Percentiles rank a stretch among this genome's conserved stretches.
Evolutionary conservation across 2,113 vertebrate species (phyloP).

Genomic region (Promerops cafer): DNA sequence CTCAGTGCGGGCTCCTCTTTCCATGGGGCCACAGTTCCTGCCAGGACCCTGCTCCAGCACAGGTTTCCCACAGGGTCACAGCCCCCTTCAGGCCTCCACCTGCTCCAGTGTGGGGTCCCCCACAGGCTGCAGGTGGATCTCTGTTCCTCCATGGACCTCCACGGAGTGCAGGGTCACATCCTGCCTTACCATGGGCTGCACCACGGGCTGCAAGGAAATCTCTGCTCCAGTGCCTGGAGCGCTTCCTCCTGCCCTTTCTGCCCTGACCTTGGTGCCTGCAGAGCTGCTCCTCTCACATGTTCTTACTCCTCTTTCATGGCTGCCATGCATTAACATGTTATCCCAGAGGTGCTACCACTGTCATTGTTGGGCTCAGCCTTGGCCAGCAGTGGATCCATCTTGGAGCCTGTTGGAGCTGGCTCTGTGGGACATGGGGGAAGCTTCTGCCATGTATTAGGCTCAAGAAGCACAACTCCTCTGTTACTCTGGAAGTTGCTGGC

Average conservation of each 20-base stretch:
- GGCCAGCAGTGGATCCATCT: not conserved
- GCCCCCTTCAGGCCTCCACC: not conserved
- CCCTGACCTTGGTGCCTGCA: not conserved
- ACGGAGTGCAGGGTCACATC: not conserved
- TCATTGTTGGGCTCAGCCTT: not conserved
- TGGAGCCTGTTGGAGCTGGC: not conserved
- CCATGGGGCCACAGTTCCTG: not conserved
- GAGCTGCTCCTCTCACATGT: rapidly evolving
- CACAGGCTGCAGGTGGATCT: not conserved
- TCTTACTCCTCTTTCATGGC: not conserved
- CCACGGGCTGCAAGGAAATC: not conserved
- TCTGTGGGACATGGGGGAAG: not conserved
- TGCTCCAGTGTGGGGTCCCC: not conserved
- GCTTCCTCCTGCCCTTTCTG: rapidly evolving
- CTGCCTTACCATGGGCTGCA: not conserved
- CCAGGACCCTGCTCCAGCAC: not conserved
- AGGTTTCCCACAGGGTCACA: not conserved
- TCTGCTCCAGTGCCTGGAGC: not conserved
- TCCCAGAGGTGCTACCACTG: not conserved
- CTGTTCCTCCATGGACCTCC: not conserved
- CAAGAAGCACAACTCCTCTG: not conserved
- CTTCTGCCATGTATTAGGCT: not conserved
- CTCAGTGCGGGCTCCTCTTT: not conserved
- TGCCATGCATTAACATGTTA: not conserved
- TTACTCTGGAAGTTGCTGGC: not conserved